Base-by-base conservation (phyloP, 2,888 invertebrate species). In the Drosophila crucigera region DNA sequence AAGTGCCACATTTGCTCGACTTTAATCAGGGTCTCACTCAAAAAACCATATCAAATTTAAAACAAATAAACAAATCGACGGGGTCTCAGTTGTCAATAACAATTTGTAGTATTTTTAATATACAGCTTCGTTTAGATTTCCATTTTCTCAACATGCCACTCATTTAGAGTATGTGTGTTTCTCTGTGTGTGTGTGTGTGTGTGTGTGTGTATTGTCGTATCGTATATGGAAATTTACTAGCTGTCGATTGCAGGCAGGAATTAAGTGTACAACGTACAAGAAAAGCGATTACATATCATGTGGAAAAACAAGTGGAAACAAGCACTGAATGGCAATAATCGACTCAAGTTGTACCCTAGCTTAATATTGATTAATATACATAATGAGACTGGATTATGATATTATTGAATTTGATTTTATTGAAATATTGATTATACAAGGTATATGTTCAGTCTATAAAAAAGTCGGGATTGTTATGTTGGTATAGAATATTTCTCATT, bases 141-240 rank as follows among this genome's bases (percentile, higher is more conserved):
- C 68, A 54, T 69, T 72, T 78, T 54, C 39, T 63, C 68, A 50
- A 62, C 25, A 47, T 25, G 47, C 47, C 54, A 58, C 35, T 25
- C 19, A 54, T 35, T 35, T 10, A 11, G 2, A 25, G 31, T n/a
- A 25, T 60, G 9, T 62, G 14, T 31, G 5, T 30, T 1, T 11
- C 14, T 43, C 9, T 25, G 25, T 52, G 10, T 31, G 10, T 25
- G 1, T 25, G 1, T 50, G 56, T 33, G 25, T 43, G 16, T 55
- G 11, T 37, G 54, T 37, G 33, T 43, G 16, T 49, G 58, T 43
- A 47, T 68, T 50, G 55, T 39, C 47, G 69, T 77, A 78, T 72
- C 62, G 59, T 78, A 85, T 79, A 81, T 86, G 85, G 89, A 85
- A 85, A 89, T 89, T 89, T 85, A 80, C 85, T 86, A 86, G 87